Percentiles rank a stretch among this genome's conserved stretches.
Evolutionary conservation across 2,113 vertebrate species (phyloP).

Genomic region (Melospiza melodia): DNA sequence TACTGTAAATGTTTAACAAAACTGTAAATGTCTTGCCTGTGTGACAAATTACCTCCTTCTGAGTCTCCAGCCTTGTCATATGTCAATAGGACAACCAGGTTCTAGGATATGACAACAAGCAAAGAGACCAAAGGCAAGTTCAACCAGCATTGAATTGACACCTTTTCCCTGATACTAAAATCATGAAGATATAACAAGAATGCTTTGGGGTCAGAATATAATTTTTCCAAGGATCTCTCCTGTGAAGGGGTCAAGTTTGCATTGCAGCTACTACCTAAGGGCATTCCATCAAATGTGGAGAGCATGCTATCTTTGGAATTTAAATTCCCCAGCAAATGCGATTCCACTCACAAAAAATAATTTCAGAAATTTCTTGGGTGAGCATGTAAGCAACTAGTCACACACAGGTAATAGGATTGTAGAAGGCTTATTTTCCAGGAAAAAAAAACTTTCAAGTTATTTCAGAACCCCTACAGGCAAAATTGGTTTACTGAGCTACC

Average conservation of each 20-base stretch:
- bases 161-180: not conserved
- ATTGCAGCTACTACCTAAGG: not conserved
- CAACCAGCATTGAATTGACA: rapidly evolving
- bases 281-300: not conserved
- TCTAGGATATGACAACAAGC: not conserved
- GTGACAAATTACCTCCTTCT: not conserved
- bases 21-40: not conserved
- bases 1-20: not conserved
- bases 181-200: not conserved
- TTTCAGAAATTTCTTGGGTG: not conserved
- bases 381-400: not conserved
- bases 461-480: not conserved
- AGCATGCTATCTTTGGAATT: not conserved
- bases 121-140: not conserved
- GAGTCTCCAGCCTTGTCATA: not conserved
- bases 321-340: rapidly evolving
- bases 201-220: not conserved
- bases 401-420: not conserved
- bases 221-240: not conserved
- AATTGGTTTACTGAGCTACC: not conserved
- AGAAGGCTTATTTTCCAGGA: not conserved
- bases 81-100: rapidly evolving
- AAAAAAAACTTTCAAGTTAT: not conserved
- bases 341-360: not conserved
- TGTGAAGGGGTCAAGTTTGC: not conserved